phyloP scores from a whole-genome alignment of 1,140 invertebrate species.

The Doryteuthis pealeii region DNA sequence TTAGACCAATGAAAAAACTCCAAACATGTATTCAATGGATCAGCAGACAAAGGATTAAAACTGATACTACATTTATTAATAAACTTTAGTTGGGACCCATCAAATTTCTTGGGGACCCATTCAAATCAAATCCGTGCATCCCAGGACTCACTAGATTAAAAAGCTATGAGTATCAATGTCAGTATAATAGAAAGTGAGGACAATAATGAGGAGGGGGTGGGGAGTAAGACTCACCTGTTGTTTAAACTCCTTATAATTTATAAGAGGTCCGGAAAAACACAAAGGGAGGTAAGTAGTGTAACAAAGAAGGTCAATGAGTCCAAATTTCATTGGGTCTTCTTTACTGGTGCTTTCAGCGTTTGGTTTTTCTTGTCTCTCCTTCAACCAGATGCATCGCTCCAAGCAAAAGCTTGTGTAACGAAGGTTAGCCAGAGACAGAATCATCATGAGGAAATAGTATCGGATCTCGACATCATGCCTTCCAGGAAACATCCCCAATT shows the following conservation, averaged over 20 bases:
- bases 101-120: no score
- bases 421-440: constrained; percentile 35
- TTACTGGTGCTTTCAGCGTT: neutral
- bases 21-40: no score
- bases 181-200: no score
- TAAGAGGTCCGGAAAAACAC: constrained; percentile 76
- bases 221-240: constrained; percentile 60
- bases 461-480: constrained; percentile 17
- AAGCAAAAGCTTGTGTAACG: constrained; percentile 40
- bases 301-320: constrained; percentile 63
- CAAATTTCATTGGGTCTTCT: constrained; percentile 6
- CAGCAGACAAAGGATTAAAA: no score
- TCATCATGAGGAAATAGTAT: constrained; percentile 38
- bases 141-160: no score
- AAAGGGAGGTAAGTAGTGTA: constrained; percentile 82
- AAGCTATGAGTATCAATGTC: no score
- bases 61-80: no score
- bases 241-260: constrained; percentile 72
- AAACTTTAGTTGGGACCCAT: no score
- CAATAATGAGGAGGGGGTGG: no score
- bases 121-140: no score
- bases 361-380: neutral
- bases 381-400: constrained; percentile 24
- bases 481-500: constrained; percentile 20
- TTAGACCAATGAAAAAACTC: no score